These are phyloP conservation scores for Callyntrura sp. DNA, from an alignment of 2,888 invertebrate species.

Conservation along the genomic window DNA sequence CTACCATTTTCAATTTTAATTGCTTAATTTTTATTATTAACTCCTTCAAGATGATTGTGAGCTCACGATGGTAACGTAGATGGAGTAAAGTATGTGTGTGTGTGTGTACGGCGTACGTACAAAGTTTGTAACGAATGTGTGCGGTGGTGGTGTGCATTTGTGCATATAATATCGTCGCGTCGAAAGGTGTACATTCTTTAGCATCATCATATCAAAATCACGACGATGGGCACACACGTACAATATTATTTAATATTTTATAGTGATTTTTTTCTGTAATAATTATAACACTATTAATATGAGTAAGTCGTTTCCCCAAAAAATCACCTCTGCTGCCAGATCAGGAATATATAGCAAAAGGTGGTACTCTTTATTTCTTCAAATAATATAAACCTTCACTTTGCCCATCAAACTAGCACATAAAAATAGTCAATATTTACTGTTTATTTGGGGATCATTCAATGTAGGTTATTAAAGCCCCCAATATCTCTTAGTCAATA, in stretches of 20 bases:
- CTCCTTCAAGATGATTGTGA: constrained; percentile 30
- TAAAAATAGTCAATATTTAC: constrained; percentile 13
- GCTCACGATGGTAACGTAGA: constrained; percentile 5
- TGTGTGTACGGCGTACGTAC: too few species aligned
- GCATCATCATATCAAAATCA: background rate
- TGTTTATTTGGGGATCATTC: constrained; percentile 20
- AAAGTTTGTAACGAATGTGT: too few species aligned
- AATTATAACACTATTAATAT: background rate
- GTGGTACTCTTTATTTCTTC: background rate
- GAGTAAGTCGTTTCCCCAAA: background rate
- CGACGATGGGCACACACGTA: constrained; percentile 9
- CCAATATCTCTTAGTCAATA: background rate
- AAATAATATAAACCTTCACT: too few species aligned
- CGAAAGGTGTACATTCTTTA: constrained; percentile 46
- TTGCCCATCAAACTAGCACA: background rate
- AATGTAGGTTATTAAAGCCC: background rate
- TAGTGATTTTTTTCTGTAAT: constrained; percentile 4
- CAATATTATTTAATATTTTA: constrained; percentile 42
- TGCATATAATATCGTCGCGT: background rate
- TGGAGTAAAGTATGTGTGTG: constrained; percentile 10
- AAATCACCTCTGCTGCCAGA: constrained; percentile 13
- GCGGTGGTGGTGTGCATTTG: background rate
- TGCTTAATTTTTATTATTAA: background rate
- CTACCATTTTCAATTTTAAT: constrained; percentile 43
- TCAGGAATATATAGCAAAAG: background rate